Base-by-base conservation (phyloP, 1,140 invertebrate species). In the Drosophila melanica region DNA sequence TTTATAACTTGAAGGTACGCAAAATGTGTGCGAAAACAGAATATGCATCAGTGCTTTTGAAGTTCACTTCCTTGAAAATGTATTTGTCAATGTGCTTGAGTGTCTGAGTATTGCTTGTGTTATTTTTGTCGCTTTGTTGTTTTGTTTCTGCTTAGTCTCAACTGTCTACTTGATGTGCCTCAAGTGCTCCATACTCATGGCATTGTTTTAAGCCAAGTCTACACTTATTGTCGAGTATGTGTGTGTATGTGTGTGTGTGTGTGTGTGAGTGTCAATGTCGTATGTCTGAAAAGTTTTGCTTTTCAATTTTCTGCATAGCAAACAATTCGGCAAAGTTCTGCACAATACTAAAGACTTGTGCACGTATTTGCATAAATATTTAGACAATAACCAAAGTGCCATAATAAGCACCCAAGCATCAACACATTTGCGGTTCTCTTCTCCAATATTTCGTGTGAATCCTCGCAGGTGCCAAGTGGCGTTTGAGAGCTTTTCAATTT, bases 31-130 rank as follows among this genome's bases (percentile, higher is more conserved):
- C 42, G 64, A 77, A 69, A 72, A 81, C 14, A 92, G 64, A 77
- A 53, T 93, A 93, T 71, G 90, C 81, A 68, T 84, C 90, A 79
- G 89, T 91, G 70, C 90, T 90, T 70, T 93, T 92, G 48, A 93
- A 91, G 65, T 73, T 77, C 63, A 60, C 60, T 93, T 92, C 76
- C 93, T 92, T 86, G 94, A 93, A 48, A 94, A 90, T 77, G 94
- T 94, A 79, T 77, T 75, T 79, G 70, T 86, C 70, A 94, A 92
- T 35, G 93, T 93, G 12, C 93, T 92, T 74, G 93, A 93, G 82
- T 93, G 93, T 76, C 60, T 74, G 20, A n/a, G 44, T 35, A 27
- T 69, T 60, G 37, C 70, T 33, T 39, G 51, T 57, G 57, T 68
- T 62, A 39, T 68, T 69, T 59, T 60, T 64, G 41, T 74, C 70